These are phyloP conservation scores for Lepidurus apus DNA, from an alignment of 1,140 invertebrate species.

Conservation along the genomic window DNA sequence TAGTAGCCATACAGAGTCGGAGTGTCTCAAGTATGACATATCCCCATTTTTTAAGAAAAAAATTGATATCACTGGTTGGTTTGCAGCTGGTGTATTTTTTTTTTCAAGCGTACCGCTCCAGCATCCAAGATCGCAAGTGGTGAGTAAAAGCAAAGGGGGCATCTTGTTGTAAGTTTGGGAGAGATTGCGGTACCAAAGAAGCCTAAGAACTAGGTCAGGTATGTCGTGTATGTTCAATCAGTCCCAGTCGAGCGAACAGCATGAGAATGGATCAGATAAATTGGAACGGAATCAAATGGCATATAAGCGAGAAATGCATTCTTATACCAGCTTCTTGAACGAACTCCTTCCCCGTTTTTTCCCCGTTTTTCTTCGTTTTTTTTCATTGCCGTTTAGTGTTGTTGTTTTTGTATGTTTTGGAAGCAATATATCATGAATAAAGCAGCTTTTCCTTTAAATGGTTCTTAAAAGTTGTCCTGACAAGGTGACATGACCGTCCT, in stretches of 20 bases:
- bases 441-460: not conserved
- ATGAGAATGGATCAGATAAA: constrained; percentile 19
- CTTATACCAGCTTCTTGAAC: not conserved
- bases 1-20: not conserved
- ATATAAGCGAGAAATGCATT: not conserved
- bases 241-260: not conserved
- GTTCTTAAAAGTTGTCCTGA: constrained; percentile 19
- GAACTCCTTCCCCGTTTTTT: not conserved
- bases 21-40: not conserved
- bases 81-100: not conserved
- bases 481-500: constrained; percentile 20
- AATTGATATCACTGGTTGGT: not conserved
- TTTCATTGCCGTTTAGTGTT: not conserved
- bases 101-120: not conserved
- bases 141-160: not conserved
- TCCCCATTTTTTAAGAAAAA: not conserved
- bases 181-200: not conserved
- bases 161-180: not conserved
- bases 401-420: not conserved
- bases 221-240: constrained; percentile 22
- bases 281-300: not conserved
- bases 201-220: not conserved
- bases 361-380: not conserved
- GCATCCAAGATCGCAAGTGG: not conserved
- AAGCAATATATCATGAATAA: not conserved